Evolutionary conservation across 2,888 invertebrate genomes (phyloP).

Genomic region (Trisateles emortualis): DNA sequence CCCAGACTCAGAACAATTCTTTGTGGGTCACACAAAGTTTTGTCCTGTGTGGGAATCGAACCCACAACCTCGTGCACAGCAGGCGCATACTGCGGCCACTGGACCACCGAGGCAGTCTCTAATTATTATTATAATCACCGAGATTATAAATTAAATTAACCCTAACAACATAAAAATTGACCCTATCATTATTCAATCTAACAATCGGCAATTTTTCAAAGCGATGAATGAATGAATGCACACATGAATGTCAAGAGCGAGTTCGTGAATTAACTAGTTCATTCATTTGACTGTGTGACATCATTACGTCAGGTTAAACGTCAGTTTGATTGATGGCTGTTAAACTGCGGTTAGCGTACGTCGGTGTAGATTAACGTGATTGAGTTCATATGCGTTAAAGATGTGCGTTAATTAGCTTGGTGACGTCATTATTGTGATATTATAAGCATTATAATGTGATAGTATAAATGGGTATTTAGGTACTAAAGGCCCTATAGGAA

Average conservation of each 20-base stretch:
- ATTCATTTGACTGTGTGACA: conserved; percentile 33
- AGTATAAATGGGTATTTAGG: too few relatives aligned
- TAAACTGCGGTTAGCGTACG: conserved; percentile 10
- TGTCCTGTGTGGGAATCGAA: too few relatives aligned
- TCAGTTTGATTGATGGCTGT: conserved; percentile 37
- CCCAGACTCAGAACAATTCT: too few relatives aligned
- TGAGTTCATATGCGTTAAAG: not conserved
- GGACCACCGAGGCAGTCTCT: too few relatives aligned
- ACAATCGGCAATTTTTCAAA: conserved; percentile 30
- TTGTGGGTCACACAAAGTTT: too few relatives aligned
- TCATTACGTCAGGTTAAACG: conserved; percentile 35
- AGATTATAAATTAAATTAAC: conserved; percentile 21
- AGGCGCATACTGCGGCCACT: too few relatives aligned
- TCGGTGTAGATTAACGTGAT: not conserved
- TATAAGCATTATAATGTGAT: too few relatives aligned
- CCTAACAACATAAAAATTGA: conserved; percentile 26
- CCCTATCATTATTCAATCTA: conserved; percentile 31
- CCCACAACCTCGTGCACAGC: too few relatives aligned
- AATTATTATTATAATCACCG: not conserved
- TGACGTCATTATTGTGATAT: too few relatives aligned
- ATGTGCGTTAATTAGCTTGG: not conserved
- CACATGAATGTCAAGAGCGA: conserved; percentile 22
- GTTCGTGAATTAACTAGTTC: conserved; percentile 38
- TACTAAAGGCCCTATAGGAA: too few relatives aligned
- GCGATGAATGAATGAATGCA: conserved; percentile 31